Conservation (phyloP, 2,797 vertebrate species). For the Hemitrygon akajei region DNA sequence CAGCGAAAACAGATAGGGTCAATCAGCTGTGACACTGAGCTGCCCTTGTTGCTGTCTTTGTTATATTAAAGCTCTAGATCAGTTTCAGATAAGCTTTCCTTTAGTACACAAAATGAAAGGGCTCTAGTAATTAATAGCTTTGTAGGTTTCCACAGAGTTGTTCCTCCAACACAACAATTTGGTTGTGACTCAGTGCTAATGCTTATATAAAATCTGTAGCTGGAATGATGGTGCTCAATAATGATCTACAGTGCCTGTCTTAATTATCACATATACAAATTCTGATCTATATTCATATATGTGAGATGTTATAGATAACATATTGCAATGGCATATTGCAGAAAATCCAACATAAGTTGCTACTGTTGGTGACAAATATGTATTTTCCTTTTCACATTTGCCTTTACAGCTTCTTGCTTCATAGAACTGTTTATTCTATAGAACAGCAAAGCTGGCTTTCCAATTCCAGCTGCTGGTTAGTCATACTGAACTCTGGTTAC, state of each 20-base stretch:
- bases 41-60: conserved; percentile 59
- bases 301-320: background rate
- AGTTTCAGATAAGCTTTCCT: conserved; percentile 57
- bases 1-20: conserved; percentile 74
- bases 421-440: background rate
- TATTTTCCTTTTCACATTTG: background rate
- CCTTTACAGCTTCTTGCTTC: background rate
- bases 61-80: conserved; percentile 60
- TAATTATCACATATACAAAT: background rate
- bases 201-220: conserved; percentile 1
- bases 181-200: background rate
- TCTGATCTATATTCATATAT: background rate
- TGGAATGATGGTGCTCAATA: conserved; percentile 12
- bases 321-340: background rate
- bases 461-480: background rate
- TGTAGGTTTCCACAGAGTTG: conserved; percentile 10
- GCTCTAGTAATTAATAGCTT: conserved; percentile 55
- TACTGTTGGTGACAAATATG: background rate
- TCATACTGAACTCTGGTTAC: background rate
- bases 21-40: conserved; percentile 78
- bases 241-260: background rate
- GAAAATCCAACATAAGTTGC: background rate
- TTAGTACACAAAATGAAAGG: conserved; percentile 57
- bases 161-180: conserved; percentile 25
- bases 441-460: background rate